A percentile compares a stretch with the other conserved stretches of the same genome.
Conservation (phyloP, 2,797 vertebrate species). For the Tragopan temminckii region DNA sequence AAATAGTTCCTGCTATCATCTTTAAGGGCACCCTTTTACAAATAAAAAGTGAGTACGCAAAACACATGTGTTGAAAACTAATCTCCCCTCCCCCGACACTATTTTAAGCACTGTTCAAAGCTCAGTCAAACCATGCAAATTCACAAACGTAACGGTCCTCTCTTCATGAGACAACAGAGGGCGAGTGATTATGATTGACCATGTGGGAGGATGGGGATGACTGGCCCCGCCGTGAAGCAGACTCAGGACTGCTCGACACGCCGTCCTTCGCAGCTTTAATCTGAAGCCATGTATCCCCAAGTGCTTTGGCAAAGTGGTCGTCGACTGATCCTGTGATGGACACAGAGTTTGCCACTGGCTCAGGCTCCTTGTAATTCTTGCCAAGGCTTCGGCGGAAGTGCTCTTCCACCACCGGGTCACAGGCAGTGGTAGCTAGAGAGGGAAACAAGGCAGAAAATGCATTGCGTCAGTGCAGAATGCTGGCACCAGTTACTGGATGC, state of each 20-base stretch:
- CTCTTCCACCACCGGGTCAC: conserved; percentile 97
- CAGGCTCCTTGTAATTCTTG: conserved; percentile 98
- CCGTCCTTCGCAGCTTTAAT: conserved; percentile 95
- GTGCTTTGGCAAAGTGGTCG: conserved; percentile 98
- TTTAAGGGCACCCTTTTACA: conserved; percentile 81
- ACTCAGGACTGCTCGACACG: conserved; percentile 85
- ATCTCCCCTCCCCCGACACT: conserved; percentile 70
- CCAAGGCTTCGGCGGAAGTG: conserved; percentile 98
- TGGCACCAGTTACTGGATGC: accelerated
- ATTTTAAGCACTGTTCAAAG: conserved; percentile 85
- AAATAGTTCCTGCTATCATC: conserved; percentile 80
- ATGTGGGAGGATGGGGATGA: conserved; percentile 93
- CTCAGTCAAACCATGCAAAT: conserved; percentile 86
- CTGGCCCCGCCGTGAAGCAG: conserved; percentile 91
- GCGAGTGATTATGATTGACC: conserved; percentile 96
- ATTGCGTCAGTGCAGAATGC: neutral
- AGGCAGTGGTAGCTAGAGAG: conserved; percentile 84
- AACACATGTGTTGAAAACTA: conserved; percentile 43
- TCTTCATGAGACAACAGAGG: conserved; percentile 95
- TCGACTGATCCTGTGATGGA: conserved; percentile 98
- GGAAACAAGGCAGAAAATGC: neutral
- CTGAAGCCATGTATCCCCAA: conserved; percentile 97
- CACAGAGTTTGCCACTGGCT: conserved; percentile 94
- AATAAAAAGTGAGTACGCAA: conserved; percentile 84
- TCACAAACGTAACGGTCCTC: conserved; percentile 9